These are phyloP conservation scores for Stigmatopora nigra DNA, from an alignment of 2,113 vertebrate genomes.

Conservation along the genomic window DNA sequence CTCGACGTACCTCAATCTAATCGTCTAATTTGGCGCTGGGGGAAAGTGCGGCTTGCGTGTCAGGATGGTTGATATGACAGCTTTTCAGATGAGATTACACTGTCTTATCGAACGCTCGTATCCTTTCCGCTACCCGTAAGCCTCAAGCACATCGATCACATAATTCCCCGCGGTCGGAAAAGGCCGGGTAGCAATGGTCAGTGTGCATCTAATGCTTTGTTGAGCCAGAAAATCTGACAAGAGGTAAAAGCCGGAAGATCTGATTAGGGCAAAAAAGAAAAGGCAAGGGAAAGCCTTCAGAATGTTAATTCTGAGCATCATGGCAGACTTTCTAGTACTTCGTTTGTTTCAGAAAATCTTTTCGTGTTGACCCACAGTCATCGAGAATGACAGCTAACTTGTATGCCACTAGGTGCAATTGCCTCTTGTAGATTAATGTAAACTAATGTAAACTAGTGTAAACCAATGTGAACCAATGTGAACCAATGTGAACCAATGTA, in stretches of 20 bases:
- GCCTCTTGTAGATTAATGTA: background rate
- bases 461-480: too few species aligned
- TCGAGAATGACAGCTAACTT: background rate
- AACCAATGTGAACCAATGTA: too few species aligned
- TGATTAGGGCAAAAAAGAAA: slow-evolving; percentile 22
- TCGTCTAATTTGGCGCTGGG: slow-evolving; percentile 55
- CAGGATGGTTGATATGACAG: slow-evolving; percentile 58
- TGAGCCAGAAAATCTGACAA: slow-evolving; percentile 16
- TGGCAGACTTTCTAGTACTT: background rate
- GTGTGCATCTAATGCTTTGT: slow-evolving; percentile 36
- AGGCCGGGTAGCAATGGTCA: slow-evolving; percentile 1
- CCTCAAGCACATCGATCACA: slow-evolving; percentile 48
- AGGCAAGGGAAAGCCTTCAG: background rate
- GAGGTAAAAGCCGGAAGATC: slow-evolving; percentile 38
- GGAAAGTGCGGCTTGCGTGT: slow-evolving; percentile 42
- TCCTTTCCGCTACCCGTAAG: slow-evolving; percentile 36
- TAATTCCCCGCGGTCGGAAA: slow-evolving; percentile 11
- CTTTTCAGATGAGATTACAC: slow-evolving; percentile 61
- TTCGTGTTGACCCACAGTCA: background rate
- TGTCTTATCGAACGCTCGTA: slow-evolving; percentile 41
- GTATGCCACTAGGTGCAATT: background rate
- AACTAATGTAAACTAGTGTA: too few species aligned
- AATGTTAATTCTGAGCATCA: background rate
- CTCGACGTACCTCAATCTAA: slow-evolving; percentile 46
- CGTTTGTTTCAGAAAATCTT: background rate